Evolutionary conservation across 2,797 vertebrate species (phyloP).

Genomic region (Hypotaenidia okinawae): DNA sequence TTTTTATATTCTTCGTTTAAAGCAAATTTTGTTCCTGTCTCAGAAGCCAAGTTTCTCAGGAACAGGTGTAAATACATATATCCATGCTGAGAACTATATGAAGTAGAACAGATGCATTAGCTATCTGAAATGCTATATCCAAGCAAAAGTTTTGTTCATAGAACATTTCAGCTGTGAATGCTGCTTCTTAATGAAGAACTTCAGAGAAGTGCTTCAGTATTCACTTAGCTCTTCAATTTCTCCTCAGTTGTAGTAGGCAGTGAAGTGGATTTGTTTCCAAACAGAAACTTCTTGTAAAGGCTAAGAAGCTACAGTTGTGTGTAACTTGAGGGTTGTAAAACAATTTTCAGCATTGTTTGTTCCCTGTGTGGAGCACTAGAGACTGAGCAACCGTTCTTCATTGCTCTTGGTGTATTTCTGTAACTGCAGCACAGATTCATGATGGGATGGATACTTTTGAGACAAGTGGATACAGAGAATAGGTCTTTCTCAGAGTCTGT

Average conservation of each 20-base stretch:
- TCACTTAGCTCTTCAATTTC: neutral
- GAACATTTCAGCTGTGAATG: neutral
- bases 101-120: conserved; percentile 15
- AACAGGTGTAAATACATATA: neutral
- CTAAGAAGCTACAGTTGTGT: neutral
- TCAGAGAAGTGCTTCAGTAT: neutral
- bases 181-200: neutral
- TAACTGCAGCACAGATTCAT: neutral
- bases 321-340: neutral
- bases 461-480: neutral
- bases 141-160: neutral
- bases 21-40: neutral
- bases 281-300: neutral
- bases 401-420: neutral
- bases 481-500: neutral
- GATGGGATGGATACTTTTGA: neutral
- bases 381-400: neutral
- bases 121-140: neutral
- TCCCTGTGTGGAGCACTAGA: neutral
- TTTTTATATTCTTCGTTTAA: neutral
- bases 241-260: neutral
- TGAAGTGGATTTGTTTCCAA: neutral
- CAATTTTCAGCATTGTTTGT: neutral
- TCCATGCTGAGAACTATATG: neutral
- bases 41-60: neutral